Percentiles rank a stretch among this genome's conserved stretches.
These are phyloP conservation scores for Notodonta dromedarius DNA, from an alignment of 2,888 invertebrate species.

Conservation along the genomic window DNA sequence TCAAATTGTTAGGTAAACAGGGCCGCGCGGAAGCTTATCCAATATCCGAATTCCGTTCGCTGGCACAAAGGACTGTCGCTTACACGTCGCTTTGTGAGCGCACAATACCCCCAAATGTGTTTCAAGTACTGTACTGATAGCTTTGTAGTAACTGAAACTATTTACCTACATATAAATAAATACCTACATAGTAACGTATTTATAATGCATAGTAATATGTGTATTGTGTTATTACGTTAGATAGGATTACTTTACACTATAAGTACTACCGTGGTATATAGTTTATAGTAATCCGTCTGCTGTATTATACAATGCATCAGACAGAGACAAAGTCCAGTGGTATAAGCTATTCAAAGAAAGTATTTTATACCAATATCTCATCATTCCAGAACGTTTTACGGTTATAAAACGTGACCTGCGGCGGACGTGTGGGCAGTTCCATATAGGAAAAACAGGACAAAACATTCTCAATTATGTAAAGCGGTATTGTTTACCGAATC, in stretches of 20 bases:
- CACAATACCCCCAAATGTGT: conserved; percentile 44
- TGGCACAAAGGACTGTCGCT: conserved; percentile 74
- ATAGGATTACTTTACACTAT: too few relatives aligned
- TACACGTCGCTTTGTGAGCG: conserved; percentile 60
- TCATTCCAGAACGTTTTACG: conserved; percentile 19
- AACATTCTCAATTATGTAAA: conserved; percentile 58
- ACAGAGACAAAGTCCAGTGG: not conserved
- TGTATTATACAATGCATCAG: too few relatives aligned
- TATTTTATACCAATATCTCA: conserved; percentile 17
- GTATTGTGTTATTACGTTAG: too few relatives aligned
- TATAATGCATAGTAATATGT: too few relatives aligned
- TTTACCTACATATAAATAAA: too few relatives aligned
- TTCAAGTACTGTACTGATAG: conserved; percentile 31
- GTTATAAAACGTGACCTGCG: conserved; percentile 49
- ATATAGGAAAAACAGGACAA: conserved; percentile 39
- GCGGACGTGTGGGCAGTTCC: conserved; percentile 34
- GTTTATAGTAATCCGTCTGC: too few relatives aligned
- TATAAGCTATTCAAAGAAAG: conserved; percentile 10
- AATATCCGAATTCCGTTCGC: conserved; percentile 76
- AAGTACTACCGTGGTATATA: too few relatives aligned
- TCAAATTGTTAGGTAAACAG: conserved; percentile 68
- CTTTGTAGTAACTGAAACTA: conserved; percentile 18
- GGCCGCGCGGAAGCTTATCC: conserved; percentile 62
- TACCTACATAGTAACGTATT: too few relatives aligned
- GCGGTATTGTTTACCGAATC: conserved; percentile 54